Conservation (phyloP, 1,140 invertebrate genomes). For the Kradibia gibbosae region DNA sequence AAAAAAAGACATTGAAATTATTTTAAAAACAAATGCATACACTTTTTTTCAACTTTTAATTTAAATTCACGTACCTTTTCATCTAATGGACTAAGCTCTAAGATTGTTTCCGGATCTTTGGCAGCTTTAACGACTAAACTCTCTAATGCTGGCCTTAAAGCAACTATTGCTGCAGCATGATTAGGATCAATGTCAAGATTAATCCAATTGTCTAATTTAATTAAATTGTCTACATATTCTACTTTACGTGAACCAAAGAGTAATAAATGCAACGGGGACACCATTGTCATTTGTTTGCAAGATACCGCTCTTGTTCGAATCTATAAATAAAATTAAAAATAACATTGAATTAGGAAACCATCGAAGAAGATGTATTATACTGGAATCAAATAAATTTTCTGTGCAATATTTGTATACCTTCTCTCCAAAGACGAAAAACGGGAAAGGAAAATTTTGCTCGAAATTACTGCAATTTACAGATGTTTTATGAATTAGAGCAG, state of each 20-base stretch:
- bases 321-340: constrained; percentile 62
- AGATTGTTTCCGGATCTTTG: constrained; percentile 82
- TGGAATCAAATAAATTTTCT: background rate
- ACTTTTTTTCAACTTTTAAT: background rate
- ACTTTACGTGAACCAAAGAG: constrained; percentile 93
- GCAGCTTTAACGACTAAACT: constrained; percentile 85
- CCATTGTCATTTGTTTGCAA: constrained; percentile 98
- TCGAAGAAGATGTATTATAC: background rate
- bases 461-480: constrained; percentile 95
- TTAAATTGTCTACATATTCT: constrained; percentile 80
- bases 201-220: constrained; percentile 93
- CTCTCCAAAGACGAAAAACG: constrained; percentile 98
- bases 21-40: constrained; percentile 12
- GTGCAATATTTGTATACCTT: constrained; percentile 76
- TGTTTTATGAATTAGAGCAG: constrained; percentile 95
- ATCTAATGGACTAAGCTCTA: constrained; percentile 74
- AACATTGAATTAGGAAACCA: background rate
- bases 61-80: constrained; percentile 70
- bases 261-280: constrained; percentile 93
- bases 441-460: constrained; percentile 90
- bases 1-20: constrained; percentile 25
- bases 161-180: constrained; percentile 85
- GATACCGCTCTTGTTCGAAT: constrained; percentile 96
- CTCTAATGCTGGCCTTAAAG: constrained; percentile 90
- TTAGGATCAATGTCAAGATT: constrained; percentile 88